phyloP scores from a whole-genome alignment of 2,797 vertebrate species.

The Denticeps clupeoides region DNA sequence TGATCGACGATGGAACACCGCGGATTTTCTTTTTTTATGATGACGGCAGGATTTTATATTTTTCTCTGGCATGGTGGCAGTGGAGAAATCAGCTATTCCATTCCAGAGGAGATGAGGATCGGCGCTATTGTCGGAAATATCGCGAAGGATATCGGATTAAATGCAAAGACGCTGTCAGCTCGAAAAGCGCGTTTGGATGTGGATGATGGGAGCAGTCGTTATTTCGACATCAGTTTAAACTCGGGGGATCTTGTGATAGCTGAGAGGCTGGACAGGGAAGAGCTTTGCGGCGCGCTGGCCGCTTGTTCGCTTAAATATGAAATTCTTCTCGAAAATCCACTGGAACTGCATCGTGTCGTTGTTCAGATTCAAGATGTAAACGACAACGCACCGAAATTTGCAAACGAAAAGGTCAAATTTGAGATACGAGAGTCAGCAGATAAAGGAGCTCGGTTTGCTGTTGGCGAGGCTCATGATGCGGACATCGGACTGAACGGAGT shows the following conservation, averaged over 20 bases:
- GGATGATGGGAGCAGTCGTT: conserved; percentile 12
- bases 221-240: conserved; percentile 10
- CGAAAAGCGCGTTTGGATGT: conserved; percentile 36
- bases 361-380: conserved; percentile 48
- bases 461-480: conserved; percentile 42
- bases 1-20: too few relatives aligned
- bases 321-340: conserved; percentile 40
- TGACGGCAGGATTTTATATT: too few relatives aligned
- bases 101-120: conserved; percentile 36
- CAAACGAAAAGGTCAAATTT: neutral
- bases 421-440: conserved; percentile 31
- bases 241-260: conserved; percentile 37
- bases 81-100: conserved; percentile 33
- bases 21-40: too few relatives aligned
- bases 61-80: conserved; percentile 3
- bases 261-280: conserved; percentile 51
- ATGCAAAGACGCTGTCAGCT: conserved; percentile 16
- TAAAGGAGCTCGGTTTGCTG: conserved; percentile 33
- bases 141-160: conserved; percentile 32
- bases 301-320: conserved; percentile 41
- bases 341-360: conserved; percentile 37
- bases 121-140: conserved; percentile 40
- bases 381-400: conserved; percentile 42
- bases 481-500: conserved; percentile 45
- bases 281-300: conserved; percentile 40